phyloP scores from a whole-genome alignment of 2,113 vertebrate species.

The Emydura subglobosa region DNA sequence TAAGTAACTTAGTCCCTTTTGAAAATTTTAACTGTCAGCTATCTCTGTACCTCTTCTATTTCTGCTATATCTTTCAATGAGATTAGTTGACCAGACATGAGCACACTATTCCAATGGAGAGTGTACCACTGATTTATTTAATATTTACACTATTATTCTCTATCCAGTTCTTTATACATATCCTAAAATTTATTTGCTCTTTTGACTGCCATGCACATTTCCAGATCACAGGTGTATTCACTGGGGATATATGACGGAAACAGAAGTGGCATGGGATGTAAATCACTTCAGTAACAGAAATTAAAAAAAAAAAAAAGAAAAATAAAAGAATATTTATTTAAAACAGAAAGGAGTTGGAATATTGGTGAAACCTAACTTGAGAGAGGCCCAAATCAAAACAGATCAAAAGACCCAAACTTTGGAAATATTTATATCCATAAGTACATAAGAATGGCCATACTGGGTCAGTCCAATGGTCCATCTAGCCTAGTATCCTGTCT shows the following conservation, averaged over 20 bases:
- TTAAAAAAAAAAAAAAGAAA: neutral
- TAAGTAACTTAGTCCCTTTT: neutral
- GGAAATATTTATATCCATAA: neutral
- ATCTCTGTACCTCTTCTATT: neutral
- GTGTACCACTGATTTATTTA: neutral
- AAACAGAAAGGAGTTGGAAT: neutral
- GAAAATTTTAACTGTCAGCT: neutral
- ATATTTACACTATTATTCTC: neutral
- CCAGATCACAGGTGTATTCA: neutral
- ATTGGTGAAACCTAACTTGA: neutral
- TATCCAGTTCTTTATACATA: neutral
- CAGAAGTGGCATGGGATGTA: neutral
- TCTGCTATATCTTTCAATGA: neutral
- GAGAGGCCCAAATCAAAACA: neutral
- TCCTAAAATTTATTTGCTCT: neutral
- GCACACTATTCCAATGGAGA: neutral
- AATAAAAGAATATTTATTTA: neutral
- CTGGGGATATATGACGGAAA: neutral
- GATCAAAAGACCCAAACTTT: neutral
- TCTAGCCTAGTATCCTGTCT: neutral
- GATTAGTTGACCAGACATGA: neutral
- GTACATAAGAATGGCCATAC: neutral
- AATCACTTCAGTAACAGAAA: neutral
- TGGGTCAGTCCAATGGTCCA: neutral
- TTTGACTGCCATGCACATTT: conserved; percentile 14